Evolutionary conservation across 1,140 invertebrate genomes (phyloP).

Genomic region (Steinernema khuongi): DNA sequence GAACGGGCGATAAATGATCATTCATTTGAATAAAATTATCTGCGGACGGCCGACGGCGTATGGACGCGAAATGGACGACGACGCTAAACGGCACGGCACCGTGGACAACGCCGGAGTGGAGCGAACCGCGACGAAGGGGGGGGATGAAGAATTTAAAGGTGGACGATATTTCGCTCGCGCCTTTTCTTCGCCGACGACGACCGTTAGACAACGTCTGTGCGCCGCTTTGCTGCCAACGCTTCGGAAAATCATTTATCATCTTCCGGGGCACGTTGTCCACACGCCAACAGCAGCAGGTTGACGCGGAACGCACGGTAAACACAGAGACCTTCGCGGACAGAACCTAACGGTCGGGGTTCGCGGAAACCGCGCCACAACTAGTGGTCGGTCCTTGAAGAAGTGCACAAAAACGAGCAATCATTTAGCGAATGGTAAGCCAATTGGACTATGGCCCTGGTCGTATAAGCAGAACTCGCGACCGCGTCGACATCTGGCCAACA

Average conservation of each 20-base stretch:
- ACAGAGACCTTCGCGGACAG: background rate
- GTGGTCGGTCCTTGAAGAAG: too few relatives aligned
- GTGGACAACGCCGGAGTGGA: background rate
- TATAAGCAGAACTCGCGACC: conserved; percentile 3
- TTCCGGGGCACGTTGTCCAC: background rate
- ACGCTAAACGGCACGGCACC: background rate
- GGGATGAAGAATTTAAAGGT: conserved; percentile 2
- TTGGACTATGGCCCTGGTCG: background rate
- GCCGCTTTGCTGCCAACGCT: background rate
- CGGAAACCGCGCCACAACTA: too few relatives aligned
- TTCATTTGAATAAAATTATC: conserved; percentile 10
- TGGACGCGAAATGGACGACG: background rate
- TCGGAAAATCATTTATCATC: conserved; percentile 9
- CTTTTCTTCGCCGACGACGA: background rate
- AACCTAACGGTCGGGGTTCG: too few relatives aligned
- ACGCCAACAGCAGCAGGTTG: conserved; percentile 13
- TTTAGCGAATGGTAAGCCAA: background rate
- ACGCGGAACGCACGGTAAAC: background rate
- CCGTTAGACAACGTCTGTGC: background rate
- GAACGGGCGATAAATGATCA: background rate
- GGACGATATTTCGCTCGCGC: conserved; percentile 3
- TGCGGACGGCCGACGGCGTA: background rate
- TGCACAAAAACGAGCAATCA: too few relatives aligned
- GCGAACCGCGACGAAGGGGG: background rate
- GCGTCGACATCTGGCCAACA: conserved; percentile 8